Percentiles rank a stretch among this genome's conserved stretches.
Conservation (phyloP, 2,113 vertebrate genomes). For the Neogobius melanostomus region DNA sequence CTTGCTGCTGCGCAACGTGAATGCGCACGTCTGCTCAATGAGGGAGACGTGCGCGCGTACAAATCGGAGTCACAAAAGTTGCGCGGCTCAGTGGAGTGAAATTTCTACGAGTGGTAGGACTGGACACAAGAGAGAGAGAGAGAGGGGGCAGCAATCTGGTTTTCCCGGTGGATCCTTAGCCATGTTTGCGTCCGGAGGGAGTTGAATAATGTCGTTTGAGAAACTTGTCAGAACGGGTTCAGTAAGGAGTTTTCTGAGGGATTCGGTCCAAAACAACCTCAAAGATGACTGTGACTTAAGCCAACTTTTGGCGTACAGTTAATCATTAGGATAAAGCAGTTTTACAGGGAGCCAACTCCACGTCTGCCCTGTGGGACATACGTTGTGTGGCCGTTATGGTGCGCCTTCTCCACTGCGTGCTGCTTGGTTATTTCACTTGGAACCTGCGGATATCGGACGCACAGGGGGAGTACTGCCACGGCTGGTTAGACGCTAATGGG, state of each 20-base stretch:
- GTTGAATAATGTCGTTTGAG: slow-evolving; percentile 1
- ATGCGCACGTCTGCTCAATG: slow-evolving; percentile 57
- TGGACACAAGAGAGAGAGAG: background rate
- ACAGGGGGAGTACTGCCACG: slow-evolving; percentile 92
- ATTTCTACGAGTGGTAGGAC: slow-evolving; percentile 27
- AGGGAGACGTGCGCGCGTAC: slow-evolving; percentile 42
- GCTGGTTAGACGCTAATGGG: slow-evolving; percentile 88
- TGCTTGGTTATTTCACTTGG: slow-evolving; percentile 82
- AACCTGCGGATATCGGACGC: slow-evolving; percentile 79
- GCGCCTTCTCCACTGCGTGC: slow-evolving; percentile 79
- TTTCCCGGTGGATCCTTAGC: background rate
- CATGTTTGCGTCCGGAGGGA: slow-evolving; percentile 5
- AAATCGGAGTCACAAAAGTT: slow-evolving; percentile 54
- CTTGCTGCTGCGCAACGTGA: slow-evolving; percentile 30
- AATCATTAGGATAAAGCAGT: slow-evolving; percentile 23
- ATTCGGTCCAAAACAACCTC: background rate
- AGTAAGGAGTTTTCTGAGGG: slow-evolving; percentile 3
- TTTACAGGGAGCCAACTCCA: slow-evolving; percentile 19
- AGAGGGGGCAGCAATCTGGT: background rate
- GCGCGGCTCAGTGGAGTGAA: slow-evolving; percentile 29
- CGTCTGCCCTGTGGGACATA: slow-evolving; percentile 17
- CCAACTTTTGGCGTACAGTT: background rate
- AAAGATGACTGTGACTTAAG: slow-evolving; percentile 51
- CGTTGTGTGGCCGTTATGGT: slow-evolving; percentile 63
- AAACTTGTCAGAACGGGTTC: background rate